Evolutionary conservation across 2,888 invertebrate genomes (phyloP), one percentile per base, ranked within the genome.

Genomic region (Neocrepidodera transversa): DNA sequence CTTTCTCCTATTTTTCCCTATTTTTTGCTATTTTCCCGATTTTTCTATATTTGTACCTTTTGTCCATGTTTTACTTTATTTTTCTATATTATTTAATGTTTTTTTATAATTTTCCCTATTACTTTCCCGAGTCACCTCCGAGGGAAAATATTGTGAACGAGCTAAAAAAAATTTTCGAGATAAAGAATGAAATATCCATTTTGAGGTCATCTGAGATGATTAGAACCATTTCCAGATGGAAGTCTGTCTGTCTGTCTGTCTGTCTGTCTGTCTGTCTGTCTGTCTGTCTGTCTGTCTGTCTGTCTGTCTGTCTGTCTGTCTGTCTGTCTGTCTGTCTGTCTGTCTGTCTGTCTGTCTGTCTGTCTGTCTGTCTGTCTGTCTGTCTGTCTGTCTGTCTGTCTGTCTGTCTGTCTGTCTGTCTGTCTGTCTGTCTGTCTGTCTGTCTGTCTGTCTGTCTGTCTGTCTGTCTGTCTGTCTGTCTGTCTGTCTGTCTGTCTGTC

Each of bases 171-270:
- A n/a, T n/a, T n/a, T n/a, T n/a, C n/a, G n/a, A n/a, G n/a, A n/a
- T n/a, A n/a, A n/a, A n/a, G n/a, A n/a, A n/a, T n/a, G n/a, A n/a
- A n/a, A n/a, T n/a, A n/a, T n/a, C n/a, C n/a, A n/a, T n/a, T n/a
- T n/a, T n/a, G n/a, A n/a, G n/a, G n/a, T n/a, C n/a, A n/a, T n/a
- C n/a, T n/a, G n/a, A n/a, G n/a, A n/a, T n/a, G n/a, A n/a, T n/a
- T n/a, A n/a, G n/a, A n/a, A n/a, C n/a, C n/a, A n/a, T n/a, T n/a
- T n/a, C n/a, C n/a, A n/a, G n/a, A n/a, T n/a, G n/a, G n/a, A n/a
- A n/a, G n/a, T 38, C 38, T 38, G 17, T 38, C 38, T 38, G 17
- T 38, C 38, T 38, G 17, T 38, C 38, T 38, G 17, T 38, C 38
- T 38, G 17, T 38, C 38, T 38, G 17, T 38, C 38, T 38, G 17